Evolutionary conservation across 2,888 invertebrate species (phyloP), one percentile per base, ranked within the genome.

Genomic region (Lamproptera curius): DNA sequence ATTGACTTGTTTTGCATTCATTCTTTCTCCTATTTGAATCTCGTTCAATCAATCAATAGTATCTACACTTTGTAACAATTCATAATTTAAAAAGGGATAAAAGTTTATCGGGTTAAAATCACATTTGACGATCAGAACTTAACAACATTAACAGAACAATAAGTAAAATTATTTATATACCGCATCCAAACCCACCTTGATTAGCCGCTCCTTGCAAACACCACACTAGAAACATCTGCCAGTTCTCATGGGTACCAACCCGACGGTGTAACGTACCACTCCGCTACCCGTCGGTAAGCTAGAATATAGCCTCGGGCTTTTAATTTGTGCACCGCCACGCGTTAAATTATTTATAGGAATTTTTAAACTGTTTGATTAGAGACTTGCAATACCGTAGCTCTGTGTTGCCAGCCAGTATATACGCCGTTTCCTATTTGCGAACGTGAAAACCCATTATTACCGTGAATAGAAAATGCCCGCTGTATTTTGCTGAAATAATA

Each of bases 201-300:
- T 46, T 42, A 28, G 15, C 14, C 11, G 35, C 34, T 50, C 45
- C 44, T 36, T 3, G 50, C 26, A 59, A 63, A 62, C 59, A 65
- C 67, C 64, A 66, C 56, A 55, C 54, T 54, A 57, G 62, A 63
- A 68, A 60, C 85, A 86, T 79, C 82, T 86, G 86, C 63, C 63
- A 56, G 62, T 76, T 86, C 84, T 70, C 85, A 85, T 64, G 78
- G 73, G 69, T 63, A 68, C 71, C 75, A 76, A 75, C 76, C 67
- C 68, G 65, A 63, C 60, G 73, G 70, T 73, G 73, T 70, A 76
- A 70, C 64, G 63, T 65, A 67, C 71, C 69, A 65, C 67, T 63
- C 65, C 62, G 58, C 70, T 67, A 66, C 65, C 65, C 67, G 67
- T 59, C 52, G 57, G 58, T 59, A 65, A 65, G 63, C 63, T 56